phyloP scores from a whole-genome alignment of 2,888 invertebrate genomes.

The Brassicogethes aeneus region DNA sequence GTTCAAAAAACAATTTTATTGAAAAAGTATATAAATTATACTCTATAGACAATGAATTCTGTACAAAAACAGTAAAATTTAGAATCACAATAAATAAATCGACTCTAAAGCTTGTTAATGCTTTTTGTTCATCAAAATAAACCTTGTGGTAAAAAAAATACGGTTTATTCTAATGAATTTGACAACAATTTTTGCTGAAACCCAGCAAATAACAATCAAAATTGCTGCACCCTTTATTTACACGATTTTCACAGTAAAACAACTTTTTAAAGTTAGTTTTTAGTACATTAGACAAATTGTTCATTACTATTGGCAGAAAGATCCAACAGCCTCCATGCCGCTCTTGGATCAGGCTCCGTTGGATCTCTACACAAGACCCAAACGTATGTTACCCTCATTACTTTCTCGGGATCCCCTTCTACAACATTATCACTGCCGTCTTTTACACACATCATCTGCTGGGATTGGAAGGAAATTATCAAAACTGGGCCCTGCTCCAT shows the following conservation, averaged over 20 bases:
- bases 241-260: background rate
- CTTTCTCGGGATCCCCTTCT: slow-evolving; percentile 92
- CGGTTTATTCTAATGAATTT: background rate
- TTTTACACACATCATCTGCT: slow-evolving; percentile 90
- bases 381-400: slow-evolving; percentile 89
- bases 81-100: slow-evolving; percentile 11
- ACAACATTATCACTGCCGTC: slow-evolving; percentile 76
- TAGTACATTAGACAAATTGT: slow-evolving; percentile 59
- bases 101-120: background rate
- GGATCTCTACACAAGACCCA: slow-evolving; percentile 98
- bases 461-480: slow-evolving; percentile 91
- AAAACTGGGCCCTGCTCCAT: slow-evolving; percentile 99
- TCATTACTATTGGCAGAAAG: slow-evolving; percentile 77
- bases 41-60: slow-evolving; percentile 14
- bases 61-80: slow-evolving; percentile 13
- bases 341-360: slow-evolving; percentile 83
- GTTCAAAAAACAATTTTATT: slow-evolving; percentile 2
- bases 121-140: background rate
- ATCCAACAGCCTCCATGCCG: slow-evolving; percentile 95
- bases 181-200: background rate
- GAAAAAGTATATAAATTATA: slow-evolving; percentile 16
- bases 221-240: background rate
- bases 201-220: background rate
- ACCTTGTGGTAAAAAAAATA: background rate
- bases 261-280: background rate